Evolutionary conservation across 1,140 invertebrate genomes (phyloP), one percentile per base, ranked within the genome.

Genomic region (Dolichoris vasculosae): DNA sequence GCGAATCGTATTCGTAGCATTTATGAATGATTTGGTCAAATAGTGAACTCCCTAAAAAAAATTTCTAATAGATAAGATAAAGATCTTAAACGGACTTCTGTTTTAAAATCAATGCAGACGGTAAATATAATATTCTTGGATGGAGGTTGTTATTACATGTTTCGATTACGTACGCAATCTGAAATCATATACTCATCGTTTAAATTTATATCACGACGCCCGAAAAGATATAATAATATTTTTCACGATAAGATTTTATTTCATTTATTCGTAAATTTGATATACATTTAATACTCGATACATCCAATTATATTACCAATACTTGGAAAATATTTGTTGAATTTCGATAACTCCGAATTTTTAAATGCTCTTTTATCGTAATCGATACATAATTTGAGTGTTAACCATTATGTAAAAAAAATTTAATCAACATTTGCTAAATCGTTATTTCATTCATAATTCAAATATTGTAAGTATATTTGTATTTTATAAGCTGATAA

Each of bases 1-100:
- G 20, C 32, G 35, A 81, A 67, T 69, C n/a, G 32, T 38, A 73
- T 59, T 71, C 23, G 40, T 30, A 13, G 26, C 26, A 35, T 51
- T 77, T 78, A 67, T 84, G 59, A 77, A 84, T 84, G 59, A 63
- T 59, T 51, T 51, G 73, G 38, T 84, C 55, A 59, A 17, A 32
- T 26, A 83, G 51, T 77, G n/a, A 67, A 84, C 30, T 84, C 69
- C 75, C 59, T 51, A 55, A 78, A 30, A 55, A 78, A 30, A 76
- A 38, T 26, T 40, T n/a, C 17, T 2, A 51, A 55, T 11, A 9
- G 59, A 83, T 83, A 83, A 84, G 73, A 76, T 76, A 64, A 35
- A 43, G 48, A 46, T 76, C 20, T 51, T 51, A 15, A 0, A 4
- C 9, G 38, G 48, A 75, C 35, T 55, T 75, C 23, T n/a, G 38